A percentile compares a stretch with the other conserved stretches of the same genome.
Evolutionary conservation across 2,888 invertebrate species (phyloP).

Genomic region (Nebria salina): DNA sequence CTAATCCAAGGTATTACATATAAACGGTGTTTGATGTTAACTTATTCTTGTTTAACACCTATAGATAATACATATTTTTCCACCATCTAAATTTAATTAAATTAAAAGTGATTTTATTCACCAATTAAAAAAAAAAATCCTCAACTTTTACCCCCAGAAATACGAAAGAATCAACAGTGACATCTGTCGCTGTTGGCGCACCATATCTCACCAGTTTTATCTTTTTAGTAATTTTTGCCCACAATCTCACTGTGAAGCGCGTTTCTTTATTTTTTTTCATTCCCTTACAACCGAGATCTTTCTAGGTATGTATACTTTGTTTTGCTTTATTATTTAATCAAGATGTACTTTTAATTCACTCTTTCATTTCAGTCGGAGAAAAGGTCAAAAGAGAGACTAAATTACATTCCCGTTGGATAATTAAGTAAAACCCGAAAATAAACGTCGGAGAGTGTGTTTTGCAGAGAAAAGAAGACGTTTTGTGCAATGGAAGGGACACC

Average conservation of each 20-base stretch:
- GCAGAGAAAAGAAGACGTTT: slow-evolving; percentile 10
- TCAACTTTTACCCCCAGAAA: background rate
- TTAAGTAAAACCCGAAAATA: slow-evolving; percentile 34
- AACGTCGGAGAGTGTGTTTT: background rate
- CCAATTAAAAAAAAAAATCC: background rate
- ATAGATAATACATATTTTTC: background rate
- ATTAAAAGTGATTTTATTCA: background rate
- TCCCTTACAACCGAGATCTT: background rate
- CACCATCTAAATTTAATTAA: background rate
- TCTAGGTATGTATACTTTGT: background rate
- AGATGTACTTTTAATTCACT: slow-evolving; percentile 39
- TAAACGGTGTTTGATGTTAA: background rate
- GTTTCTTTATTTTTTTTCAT: slow-evolving; percentile 2
- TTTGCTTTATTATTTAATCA: slow-evolving; percentile 37
- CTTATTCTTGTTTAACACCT: background rate
- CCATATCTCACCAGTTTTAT: background rate
- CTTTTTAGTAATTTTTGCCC: background rate
- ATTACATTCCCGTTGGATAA: slow-evolving; percentile 40
- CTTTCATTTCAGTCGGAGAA: slow-evolving; percentile 34
- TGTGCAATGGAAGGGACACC: background rate
- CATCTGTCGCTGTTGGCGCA: background rate
- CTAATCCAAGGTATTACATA: background rate
- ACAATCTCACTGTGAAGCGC: background rate
- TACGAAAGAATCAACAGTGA: background rate
- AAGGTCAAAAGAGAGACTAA: slow-evolving; percentile 36